Evolutionary conservation across 2,797 vertebrate genomes (phyloP).

Genomic region (Neosilurus mollespiculum): DNA sequence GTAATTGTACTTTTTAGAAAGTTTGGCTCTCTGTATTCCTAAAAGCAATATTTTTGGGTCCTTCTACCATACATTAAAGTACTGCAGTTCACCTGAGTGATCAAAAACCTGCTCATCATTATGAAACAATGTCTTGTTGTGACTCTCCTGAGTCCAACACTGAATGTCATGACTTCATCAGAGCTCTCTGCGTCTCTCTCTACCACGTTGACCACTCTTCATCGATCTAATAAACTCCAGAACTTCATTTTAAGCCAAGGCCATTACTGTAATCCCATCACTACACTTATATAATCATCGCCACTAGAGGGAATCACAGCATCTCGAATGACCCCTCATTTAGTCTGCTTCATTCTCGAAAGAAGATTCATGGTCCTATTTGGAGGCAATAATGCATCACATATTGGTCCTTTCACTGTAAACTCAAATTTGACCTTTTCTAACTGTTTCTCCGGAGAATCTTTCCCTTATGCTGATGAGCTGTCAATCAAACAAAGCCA

Average conservation of each 20-base stretch:
- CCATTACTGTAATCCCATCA: constrained; percentile 13
- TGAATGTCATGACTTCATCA: constrained; percentile 20
- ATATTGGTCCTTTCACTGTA: constrained; percentile 29
- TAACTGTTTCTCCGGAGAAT: constrained; percentile 15
- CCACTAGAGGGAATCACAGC: constrained; percentile 48
- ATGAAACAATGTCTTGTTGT: not conserved
- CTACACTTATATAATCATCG: constrained; percentile 6
- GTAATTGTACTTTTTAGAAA: not conserved
- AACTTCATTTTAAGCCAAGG: constrained; percentile 34
- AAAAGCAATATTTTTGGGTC: not conserved
- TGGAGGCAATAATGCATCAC: constrained; percentile 42
- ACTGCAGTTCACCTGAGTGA: not conserved
- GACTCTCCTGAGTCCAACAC: not conserved
- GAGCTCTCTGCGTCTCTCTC: not conserved
- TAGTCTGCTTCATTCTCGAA: not conserved
- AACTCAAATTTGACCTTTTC: constrained; percentile 42
- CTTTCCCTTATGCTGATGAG: constrained; percentile 27
- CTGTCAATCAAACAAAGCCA: constrained; percentile 27
- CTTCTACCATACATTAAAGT: not conserved
- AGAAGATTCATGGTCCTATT: constrained; percentile 33
- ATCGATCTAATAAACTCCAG: constrained; percentile 24
- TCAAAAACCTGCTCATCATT: not conserved
- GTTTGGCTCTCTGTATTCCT: not conserved
- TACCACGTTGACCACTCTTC: not conserved
- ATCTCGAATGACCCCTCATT: constrained; percentile 28